Conservation (phyloP, 2,797 vertebrate genomes). For the Lepilemur septentrionalis region DNA sequence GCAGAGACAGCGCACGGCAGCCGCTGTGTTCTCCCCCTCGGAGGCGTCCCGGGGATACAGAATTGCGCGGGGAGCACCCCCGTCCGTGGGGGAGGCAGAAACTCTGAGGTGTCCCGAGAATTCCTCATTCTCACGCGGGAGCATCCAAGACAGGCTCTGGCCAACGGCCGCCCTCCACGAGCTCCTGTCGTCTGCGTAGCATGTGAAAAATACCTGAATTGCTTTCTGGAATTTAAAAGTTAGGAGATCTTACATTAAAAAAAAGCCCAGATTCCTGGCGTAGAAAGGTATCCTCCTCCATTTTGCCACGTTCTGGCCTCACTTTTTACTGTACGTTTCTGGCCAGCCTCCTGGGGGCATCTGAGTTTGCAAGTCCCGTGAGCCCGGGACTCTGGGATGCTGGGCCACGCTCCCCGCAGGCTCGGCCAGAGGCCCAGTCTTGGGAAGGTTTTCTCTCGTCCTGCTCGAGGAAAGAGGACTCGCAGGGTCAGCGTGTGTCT, state of each 20-base stretch:
- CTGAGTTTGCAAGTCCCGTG: not conserved
- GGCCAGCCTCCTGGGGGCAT: not conserved
- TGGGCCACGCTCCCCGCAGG: accelerated
- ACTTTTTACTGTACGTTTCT: not conserved
- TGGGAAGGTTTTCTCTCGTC: not conserved
- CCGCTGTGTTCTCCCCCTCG: not conserved
- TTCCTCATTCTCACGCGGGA: not conserved
- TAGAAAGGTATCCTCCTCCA: not conserved
- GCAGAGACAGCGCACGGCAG: not conserved
- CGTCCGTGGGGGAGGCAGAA: not conserved
- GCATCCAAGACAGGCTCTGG: not conserved
- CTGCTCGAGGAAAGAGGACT: not conserved
- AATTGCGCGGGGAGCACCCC: too few species aligned
- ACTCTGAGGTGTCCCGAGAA: not conserved
- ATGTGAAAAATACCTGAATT: not conserved
- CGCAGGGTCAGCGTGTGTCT: not conserved
- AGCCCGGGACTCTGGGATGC: not conserved
- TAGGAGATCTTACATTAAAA: not conserved
- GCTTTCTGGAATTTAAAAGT: not conserved
- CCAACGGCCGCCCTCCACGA: not conserved
- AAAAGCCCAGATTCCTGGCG: not conserved
- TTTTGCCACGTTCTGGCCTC: not conserved
- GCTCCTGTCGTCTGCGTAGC: accelerated
- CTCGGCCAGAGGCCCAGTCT: not conserved
- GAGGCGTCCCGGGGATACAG: not conserved